phyloP scores from a whole-genome alignment of 30 jellyfish, hydroid and myxozoan genomes.

The Hydra vulgaris region DNA sequence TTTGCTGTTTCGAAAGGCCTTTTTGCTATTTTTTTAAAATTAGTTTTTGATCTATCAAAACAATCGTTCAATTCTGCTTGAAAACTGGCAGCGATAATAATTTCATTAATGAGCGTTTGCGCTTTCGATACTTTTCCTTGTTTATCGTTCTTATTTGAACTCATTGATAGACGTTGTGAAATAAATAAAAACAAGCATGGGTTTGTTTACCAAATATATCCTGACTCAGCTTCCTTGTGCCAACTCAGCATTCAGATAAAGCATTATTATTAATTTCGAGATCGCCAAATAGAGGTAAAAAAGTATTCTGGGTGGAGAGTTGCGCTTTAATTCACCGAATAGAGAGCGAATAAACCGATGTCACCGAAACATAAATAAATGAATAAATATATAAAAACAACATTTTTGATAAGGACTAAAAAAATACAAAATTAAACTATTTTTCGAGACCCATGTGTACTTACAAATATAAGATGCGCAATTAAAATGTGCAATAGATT shows the following conservation, averaged over 20 bases:
- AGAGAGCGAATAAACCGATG: no score
- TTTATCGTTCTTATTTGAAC: neutral
- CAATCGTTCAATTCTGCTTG: neutral
- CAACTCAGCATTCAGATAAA: constrained; percentile 73
- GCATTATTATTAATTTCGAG: neutral
- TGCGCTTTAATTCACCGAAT: no score
- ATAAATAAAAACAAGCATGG: constrained; percentile 1
- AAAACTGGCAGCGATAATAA: constrained; percentile 16
- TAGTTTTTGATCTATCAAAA: neutral
- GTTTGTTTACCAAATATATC: constrained; percentile 12
- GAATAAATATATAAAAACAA: no score
- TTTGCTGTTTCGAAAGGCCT: neutral
- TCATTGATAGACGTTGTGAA: neutral
- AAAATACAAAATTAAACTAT: no score
- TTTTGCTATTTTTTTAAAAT: neutral
- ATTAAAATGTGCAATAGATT: no score
- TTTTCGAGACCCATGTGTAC: no score
- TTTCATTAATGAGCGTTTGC: constrained; percentile 19
- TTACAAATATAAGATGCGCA: no score
- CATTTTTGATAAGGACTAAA: no score
- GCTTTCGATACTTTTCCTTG: constrained; percentile 7
- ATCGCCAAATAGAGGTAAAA: no score
- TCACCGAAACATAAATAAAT: no score
- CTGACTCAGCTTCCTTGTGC: constrained; percentile 73
- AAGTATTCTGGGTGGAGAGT: neutral